Conservation (phyloP, 2,888 invertebrate species). For the Metopia argyrocephala region DNA sequence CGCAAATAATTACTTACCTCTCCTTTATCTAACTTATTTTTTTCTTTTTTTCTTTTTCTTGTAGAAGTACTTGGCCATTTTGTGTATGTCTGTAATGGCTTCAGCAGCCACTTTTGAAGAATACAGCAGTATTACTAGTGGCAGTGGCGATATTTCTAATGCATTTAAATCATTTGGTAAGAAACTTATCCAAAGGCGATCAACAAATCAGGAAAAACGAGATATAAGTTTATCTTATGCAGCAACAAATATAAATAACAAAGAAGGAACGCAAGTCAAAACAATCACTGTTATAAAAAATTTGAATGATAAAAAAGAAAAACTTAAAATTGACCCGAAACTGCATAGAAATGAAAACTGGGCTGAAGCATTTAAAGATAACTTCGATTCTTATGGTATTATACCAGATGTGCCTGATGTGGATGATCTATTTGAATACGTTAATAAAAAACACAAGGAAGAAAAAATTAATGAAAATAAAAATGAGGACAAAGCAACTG, state of each 20-base stretch:
- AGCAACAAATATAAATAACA: slow-evolving; percentile 77
- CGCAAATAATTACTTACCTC: slow-evolving; percentile 36
- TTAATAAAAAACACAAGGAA: slow-evolving; percentile 70
- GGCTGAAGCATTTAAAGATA: slow-evolving; percentile 76
- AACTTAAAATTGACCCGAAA: slow-evolving; percentile 74
- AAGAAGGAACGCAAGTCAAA: slow-evolving; percentile 77
- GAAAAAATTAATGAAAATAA: slow-evolving; percentile 36
- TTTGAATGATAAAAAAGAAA: slow-evolving; percentile 68
- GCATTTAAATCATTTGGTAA: slow-evolving; percentile 46
- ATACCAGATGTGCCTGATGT: slow-evolving; percentile 77
- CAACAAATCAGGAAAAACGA: slow-evolving; percentile 71
- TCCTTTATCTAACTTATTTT: background rate
- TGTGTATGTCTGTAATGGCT: slow-evolving; percentile 30
- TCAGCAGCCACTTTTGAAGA: slow-evolving; percentile 50
- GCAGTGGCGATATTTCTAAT: slow-evolving; percentile 8
- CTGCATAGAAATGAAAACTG: slow-evolving; percentile 75
- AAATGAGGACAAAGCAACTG: slow-evolving; percentile 35
- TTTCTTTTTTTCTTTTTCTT: slow-evolving; percentile 18
- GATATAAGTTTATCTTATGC: slow-evolving; percentile 78
- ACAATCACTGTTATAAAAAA: slow-evolving; percentile 78
- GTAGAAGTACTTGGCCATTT: slow-evolving; percentile 39
- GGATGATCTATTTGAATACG: slow-evolving; percentile 76
- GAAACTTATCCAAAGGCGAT: slow-evolving; percentile 40
- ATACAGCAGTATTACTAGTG: slow-evolving; percentile 30
- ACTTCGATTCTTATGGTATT: slow-evolving; percentile 75